Base-by-base conservation (phyloP, 2,113 vertebrate species). In the Oxyura jamaicensis region DNA sequence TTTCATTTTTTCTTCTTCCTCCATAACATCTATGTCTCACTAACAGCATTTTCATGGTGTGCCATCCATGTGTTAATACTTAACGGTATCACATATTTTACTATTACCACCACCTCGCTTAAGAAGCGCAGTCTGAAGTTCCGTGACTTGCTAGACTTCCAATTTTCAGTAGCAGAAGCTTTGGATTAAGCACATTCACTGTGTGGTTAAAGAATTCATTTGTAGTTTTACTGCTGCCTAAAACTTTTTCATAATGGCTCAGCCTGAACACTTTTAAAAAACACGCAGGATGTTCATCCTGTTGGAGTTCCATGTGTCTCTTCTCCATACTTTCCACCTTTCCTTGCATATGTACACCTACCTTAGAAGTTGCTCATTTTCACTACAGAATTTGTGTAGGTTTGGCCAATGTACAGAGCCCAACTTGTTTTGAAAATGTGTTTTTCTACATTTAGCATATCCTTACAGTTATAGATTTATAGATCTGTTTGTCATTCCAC, bases 21-120 rank as follows among this genome's bases (percentile, higher is more conserved):
- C 60, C 8, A 0, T 25, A 59, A 42, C 3, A 1, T 28, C 19
- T 35, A 23, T 63, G 21, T 71, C 6, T 2, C 17, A 50, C 3
- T 17, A 58, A 71, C 74, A 74, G 21, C 52, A 33, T 86, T 81
- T 86, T 35, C 25, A 72, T 50, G 36, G 8, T 1, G 0, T 71
- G 77, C 58, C 36, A 29, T 62, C 29, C 52, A 8, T 4, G 11
- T 9, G 42, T 19, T 39, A 74, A 20, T 35, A 67, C 36, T 68
- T 72, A 42, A 42, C 36, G 50, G 7, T 68, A 21, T 53, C 26
- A 10, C 29, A 2, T 3, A 9, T 75, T 68, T 78, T 67, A 39
- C 39, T 10, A 10, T 39, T 39, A 60, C 42, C 3, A 0, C 0
- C 0, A 39, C 82, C 50, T 52, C 60, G 26, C 6, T 63, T 59